Evolutionary conservation across 1,140 invertebrate species (phyloP).

Genomic region (Panagrolaimus sp.): DNA sequence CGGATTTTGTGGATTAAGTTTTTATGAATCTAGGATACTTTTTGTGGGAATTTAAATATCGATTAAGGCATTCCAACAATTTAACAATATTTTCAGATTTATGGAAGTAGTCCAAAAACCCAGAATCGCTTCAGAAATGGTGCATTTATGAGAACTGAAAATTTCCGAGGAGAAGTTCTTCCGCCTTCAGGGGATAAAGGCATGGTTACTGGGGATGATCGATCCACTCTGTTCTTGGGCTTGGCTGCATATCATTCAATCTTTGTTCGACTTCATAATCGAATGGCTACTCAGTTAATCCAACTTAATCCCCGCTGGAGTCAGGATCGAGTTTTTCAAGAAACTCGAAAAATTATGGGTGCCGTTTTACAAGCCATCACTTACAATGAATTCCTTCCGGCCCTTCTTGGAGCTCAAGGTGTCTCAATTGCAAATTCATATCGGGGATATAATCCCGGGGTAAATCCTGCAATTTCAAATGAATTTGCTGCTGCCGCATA

Average conservation of each 20-base stretch:
- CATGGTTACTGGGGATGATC: conserved; percentile 38
- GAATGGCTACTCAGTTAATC: conserved; percentile 31
- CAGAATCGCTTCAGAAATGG: conserved; percentile 27
- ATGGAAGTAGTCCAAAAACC: conserved; percentile 18
- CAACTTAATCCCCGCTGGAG: conserved; percentile 40
- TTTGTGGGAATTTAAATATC: no score
- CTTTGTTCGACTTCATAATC: conserved; percentile 45
- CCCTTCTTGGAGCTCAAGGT: conserved; percentile 29
- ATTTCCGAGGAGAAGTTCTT: conserved; percentile 7
- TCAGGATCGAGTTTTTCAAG: conserved; percentile 37
- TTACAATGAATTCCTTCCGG: conserved; percentile 23
- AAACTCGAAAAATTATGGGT: conserved; percentile 46
- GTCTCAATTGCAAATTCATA: conserved; percentile 28
- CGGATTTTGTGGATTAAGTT: no score
- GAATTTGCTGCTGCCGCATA: conserved; percentile 41
- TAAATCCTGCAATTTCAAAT: conserved; percentile 34
- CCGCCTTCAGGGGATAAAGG: conserved; percentile 16
- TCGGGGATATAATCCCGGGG: conserved; percentile 30
- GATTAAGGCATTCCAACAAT: no score
- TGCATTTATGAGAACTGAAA: conserved; percentile 32
- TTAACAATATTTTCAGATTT: conserved; percentile 24
- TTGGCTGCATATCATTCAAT: conserved; percentile 38
- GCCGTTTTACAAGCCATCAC: conserved; percentile 16
- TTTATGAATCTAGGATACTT: neutral
- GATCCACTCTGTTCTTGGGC: conserved; percentile 23